Percentiles rank a stretch among this genome's conserved stretches.
Conservation (phyloP, 2,113 vertebrate species). For the Corythornis vintsioides region DNA sequence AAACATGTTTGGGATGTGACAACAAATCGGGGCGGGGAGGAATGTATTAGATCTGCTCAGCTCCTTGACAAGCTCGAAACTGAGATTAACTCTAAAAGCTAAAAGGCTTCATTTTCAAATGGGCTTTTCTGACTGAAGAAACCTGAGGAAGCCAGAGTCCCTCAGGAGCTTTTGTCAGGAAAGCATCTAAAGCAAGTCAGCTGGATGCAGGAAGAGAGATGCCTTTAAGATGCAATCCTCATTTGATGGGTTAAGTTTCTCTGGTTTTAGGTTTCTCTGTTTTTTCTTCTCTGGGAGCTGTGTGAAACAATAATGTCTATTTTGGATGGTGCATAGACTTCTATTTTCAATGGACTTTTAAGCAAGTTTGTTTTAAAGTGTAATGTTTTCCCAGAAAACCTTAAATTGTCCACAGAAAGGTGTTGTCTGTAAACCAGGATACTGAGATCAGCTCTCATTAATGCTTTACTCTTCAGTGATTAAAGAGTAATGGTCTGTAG, state of each 20-base stretch:
- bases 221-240: background rate
- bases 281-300: background rate
- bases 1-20: background rate
- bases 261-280: background rate
- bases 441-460: background rate
- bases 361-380: background rate
- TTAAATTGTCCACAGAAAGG: background rate
- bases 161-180: background rate
- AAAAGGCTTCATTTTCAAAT: background rate
- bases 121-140: background rate
- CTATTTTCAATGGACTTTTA: background rate
- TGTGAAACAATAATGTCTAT: background rate
- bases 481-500: constrained; percentile 19
- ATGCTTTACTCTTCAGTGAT: background rate
- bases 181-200: background rate
- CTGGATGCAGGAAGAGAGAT: background rate
- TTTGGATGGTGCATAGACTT: background rate
- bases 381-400: background rate
- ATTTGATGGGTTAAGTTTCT: background rate
- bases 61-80: background rate
- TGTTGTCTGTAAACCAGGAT: background rate
- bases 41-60: background rate
- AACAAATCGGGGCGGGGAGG: background rate
- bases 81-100: background rate
- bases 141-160: background rate